Conservation (phyloP, 1,140 invertebrate genomes). For the Nixonia krombeini region DNA sequence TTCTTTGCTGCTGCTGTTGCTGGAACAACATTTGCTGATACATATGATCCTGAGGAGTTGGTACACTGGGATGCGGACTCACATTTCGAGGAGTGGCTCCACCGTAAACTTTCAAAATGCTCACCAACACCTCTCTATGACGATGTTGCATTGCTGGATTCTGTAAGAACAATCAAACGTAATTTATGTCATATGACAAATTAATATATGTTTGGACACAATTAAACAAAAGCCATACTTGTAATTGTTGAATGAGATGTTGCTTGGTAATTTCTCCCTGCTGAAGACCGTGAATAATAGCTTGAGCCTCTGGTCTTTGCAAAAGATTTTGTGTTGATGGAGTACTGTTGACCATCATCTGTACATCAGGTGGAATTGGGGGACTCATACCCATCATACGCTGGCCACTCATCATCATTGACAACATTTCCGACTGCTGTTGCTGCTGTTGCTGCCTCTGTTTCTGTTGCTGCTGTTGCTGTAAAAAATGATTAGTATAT, state of each 20-base stretch:
- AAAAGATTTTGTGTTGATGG: constrained; percentile 75
- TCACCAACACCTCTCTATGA: constrained; percentile 80
- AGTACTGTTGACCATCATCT: constrained; percentile 72
- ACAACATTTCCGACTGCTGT: constrained; percentile 68
- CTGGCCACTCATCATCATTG: constrained; percentile 64
- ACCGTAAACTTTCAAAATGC: constrained; percentile 76
- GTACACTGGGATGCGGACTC: constrained; percentile 69
- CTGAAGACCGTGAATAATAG: constrained; percentile 80
- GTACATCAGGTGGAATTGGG: constrained; percentile 71
- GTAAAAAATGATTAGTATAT: too few relatives aligned
- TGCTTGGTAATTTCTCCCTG: constrained; percentile 82
- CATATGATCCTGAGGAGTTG: constrained; percentile 63
- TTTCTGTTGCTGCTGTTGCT: constrained; percentile 60
- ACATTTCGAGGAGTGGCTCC: constrained; percentile 70
- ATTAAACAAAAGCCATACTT: constrained; percentile 51
- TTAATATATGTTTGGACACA: not conserved
- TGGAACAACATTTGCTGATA: constrained; percentile 66
- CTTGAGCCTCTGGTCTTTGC: constrained; percentile 80
- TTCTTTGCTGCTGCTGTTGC: constrained; percentile 64
- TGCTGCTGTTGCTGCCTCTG: constrained; percentile 61
- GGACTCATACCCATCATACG: constrained; percentile 69
- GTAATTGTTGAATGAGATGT: constrained; percentile 81
- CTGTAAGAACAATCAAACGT: constrained; percentile 36
- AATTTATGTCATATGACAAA: too few relatives aligned
- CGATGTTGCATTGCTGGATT: constrained; percentile 80